phyloP scores from a whole-genome alignment of 2,888 invertebrate genomes.

The Drosophila prostipennis region DNA sequence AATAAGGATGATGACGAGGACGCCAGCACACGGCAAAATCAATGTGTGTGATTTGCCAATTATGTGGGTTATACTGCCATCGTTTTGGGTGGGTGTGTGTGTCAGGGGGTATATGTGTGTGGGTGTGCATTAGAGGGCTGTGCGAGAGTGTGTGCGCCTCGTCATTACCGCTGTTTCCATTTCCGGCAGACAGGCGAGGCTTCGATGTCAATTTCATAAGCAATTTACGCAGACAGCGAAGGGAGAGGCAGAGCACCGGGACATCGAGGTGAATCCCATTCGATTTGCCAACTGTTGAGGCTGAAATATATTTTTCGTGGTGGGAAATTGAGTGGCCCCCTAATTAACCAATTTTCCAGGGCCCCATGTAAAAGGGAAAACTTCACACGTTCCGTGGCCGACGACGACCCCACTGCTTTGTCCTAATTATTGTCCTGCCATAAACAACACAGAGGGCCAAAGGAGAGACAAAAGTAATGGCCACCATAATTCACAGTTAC shows the following conservation, averaged over 20 bases:
- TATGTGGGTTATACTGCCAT: constrained; percentile 71
- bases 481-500: constrained; percentile 82
- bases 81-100: constrained; percentile 24
- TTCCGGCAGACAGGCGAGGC: constrained; percentile 74
- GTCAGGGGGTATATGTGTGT: constrained; percentile 7
- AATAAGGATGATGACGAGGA: constrained; percentile 48
- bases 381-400: constrained; percentile 19
- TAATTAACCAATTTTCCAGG: constrained; percentile 75
- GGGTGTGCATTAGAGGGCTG: not conserved
- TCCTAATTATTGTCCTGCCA: constrained; percentile 79
- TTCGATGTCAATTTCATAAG: constrained; percentile 79
- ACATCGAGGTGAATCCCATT: constrained; percentile 36
- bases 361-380: not conserved
- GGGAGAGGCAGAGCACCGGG: not conserved
- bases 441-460: constrained; percentile 66
- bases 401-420: constrained; percentile 30
- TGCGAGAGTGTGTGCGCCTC: constrained; percentile 61
- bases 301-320: constrained; percentile 18
- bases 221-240: constrained; percentile 73
- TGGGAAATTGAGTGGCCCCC: constrained; percentile 50
- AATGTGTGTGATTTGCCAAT: constrained; percentile 80
- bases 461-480: constrained; percentile 71
- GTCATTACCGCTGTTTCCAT: constrained; percentile 80
- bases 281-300: constrained; percentile 80
- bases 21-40: constrained; percentile 69